Evolutionary conservation across 2,113 vertebrate genomes (phyloP).

Genomic region (Chrysochloris asiatica): DNA sequence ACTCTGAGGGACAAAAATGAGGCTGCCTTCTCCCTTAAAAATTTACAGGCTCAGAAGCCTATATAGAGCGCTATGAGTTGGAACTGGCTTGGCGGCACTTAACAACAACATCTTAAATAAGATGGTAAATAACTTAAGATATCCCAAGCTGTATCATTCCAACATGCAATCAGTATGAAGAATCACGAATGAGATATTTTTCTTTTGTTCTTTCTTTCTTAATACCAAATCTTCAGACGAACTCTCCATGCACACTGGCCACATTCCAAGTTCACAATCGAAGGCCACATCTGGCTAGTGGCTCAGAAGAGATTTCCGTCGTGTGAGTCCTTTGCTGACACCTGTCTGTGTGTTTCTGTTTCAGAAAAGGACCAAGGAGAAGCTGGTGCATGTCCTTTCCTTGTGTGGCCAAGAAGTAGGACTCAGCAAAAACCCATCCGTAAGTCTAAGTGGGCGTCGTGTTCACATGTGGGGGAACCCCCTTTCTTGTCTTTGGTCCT

Average conservation of each 20-base stretch:
- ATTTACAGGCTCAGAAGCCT: neutral
- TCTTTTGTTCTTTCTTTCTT: neutral
- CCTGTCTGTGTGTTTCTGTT: conserved; percentile 64
- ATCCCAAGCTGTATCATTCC: too few relatives aligned
- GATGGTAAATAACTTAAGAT: too few relatives aligned
- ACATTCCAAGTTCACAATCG: neutral
- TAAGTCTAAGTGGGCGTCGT: conserved; percentile 82
- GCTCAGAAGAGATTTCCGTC: neutral
- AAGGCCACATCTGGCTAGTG: neutral
- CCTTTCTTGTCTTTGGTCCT: too few relatives aligned
- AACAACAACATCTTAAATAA: too few relatives aligned
- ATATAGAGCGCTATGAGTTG: neutral
- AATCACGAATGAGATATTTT: neutral
- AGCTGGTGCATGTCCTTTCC: conserved; percentile 96
- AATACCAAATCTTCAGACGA: neutral
- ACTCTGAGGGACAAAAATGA: neutral
- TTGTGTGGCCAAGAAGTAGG: conserved; percentile 98
- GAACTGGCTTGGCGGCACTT: neutral
- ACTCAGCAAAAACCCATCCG: conserved; percentile 98
- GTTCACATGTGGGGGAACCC: too few relatives aligned
- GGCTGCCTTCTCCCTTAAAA: neutral
- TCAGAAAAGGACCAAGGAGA: conserved; percentile 98
- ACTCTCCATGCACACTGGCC: neutral
- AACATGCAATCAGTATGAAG: neutral
- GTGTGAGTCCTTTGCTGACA: neutral